A percentile compares a stretch with the other conserved stretches of the same genome.
phyloP scores from a whole-genome alignment of 2,888 invertebrate species.

The Bhutanitis thaidina region DNA sequence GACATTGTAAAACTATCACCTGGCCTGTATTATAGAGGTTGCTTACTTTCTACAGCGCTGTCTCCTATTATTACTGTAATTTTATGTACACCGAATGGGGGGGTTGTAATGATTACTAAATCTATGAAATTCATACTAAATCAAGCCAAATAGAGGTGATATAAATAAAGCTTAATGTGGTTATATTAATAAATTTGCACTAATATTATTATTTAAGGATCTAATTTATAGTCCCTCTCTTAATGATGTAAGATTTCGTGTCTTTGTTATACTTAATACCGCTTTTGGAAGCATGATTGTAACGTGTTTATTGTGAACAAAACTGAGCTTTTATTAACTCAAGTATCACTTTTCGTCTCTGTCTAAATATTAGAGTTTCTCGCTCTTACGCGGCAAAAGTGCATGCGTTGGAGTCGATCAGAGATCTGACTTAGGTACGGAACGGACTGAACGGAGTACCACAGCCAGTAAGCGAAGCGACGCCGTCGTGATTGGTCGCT shows the following conservation, averaged over 20 bases:
- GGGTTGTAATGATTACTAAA: too few relatives aligned
- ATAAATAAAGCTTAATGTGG: too few relatives aligned
- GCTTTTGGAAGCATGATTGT: background rate
- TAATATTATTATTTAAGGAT: too few relatives aligned
- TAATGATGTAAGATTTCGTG: background rate
- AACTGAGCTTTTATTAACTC: slow-evolving; percentile 58
- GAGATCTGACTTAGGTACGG: slow-evolving; percentile 27
- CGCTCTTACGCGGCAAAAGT: slow-evolving; percentile 50
- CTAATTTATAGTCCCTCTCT: too few relatives aligned
- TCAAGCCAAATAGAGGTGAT: too few relatives aligned
- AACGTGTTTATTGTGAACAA: slow-evolving; percentile 25
- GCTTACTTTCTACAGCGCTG: too few relatives aligned
- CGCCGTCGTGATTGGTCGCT: slow-evolving; percentile 67
- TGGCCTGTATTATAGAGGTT: too few relatives aligned
- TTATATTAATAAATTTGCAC: too few relatives aligned
- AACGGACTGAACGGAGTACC: slow-evolving; percentile 27
- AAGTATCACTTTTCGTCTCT: slow-evolving; percentile 53
- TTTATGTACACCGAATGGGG: too few relatives aligned
- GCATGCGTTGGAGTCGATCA: slow-evolving; percentile 67
- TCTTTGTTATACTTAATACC: background rate
- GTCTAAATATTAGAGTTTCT: slow-evolving; percentile 37
- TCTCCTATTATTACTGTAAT: too few relatives aligned
- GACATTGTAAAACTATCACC: too few relatives aligned
- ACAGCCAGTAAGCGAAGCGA: slow-evolving; percentile 65
- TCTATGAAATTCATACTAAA: too few relatives aligned